Conservation (phyloP, 2,888 invertebrate genomes). For the Hemithea aestivaria region DNA sequence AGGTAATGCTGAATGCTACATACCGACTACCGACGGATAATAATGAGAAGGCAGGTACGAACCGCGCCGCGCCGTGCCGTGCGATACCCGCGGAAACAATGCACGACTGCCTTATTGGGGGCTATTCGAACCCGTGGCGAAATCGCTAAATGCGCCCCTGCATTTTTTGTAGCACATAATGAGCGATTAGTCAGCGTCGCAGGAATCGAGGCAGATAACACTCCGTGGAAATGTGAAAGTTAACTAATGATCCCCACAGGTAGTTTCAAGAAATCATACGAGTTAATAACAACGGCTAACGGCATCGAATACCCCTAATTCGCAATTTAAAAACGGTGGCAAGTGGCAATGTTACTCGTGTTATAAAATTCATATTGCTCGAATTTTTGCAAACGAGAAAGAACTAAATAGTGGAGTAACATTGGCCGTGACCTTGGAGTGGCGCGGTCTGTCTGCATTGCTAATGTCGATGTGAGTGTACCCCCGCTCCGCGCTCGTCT, state of each 20-base stretch:
- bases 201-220: background rate
- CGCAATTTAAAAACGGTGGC: too few relatives aligned
- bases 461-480: slow-evolving; percentile 3
- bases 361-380: too few relatives aligned
- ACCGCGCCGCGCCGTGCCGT: slow-evolving; percentile 33
- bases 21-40: slow-evolving; percentile 33
- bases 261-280: too few relatives aligned
- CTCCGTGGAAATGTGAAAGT: background rate
- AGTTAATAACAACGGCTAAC: too few relatives aligned
- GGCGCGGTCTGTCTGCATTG: slow-evolving; percentile 9
- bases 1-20: slow-evolving; percentile 40
- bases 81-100: slow-evolving; percentile 36
- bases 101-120: slow-evolving; percentile 24
- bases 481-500: too few relatives aligned
- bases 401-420: background rate
- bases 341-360: too few relatives aligned
- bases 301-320: too few relatives aligned
- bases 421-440: slow-evolving; percentile 12
- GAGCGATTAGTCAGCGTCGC: slow-evolving; percentile 9
- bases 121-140: slow-evolving; percentile 19
- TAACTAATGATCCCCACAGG: too few relatives aligned
- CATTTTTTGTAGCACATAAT: slow-evolving; percentile 16
- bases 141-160: slow-evolving; percentile 24
- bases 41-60: slow-evolving; percentile 53
- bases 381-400: too few relatives aligned